These are phyloP conservation scores for Hippoglossus stenolepis DNA, from an alignment of 2,113 vertebrate species.

Conservation along the genomic window DNA sequence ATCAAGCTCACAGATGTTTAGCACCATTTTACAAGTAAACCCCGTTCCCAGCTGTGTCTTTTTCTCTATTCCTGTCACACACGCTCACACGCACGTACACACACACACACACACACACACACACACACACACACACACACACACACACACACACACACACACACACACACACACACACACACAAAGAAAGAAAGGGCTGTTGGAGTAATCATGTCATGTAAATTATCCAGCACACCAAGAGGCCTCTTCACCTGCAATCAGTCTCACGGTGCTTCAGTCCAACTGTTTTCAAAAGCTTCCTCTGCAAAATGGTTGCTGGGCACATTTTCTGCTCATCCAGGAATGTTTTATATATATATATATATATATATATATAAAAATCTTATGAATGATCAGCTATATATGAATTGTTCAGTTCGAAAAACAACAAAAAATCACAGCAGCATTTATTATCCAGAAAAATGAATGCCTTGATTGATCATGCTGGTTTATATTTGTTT, in stretches of 20 bases:
- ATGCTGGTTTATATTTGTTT: too few relatives aligned
- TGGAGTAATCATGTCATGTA: conserved; percentile 76
- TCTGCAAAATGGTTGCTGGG: conserved; percentile 21
- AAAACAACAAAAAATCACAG: too few relatives aligned
- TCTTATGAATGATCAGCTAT: too few relatives aligned
- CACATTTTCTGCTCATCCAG: conserved; percentile 30
- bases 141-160: conserved; percentile 15
- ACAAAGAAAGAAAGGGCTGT: conserved; percentile 26
- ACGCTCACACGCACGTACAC: not conserved
- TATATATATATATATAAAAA: not conserved
- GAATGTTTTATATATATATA: not conserved
- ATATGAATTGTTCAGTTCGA: too few relatives aligned
- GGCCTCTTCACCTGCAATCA: conserved; percentile 79
- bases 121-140: conserved; percentile 17
- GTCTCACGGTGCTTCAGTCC: conserved; percentile 55
- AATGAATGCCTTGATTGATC: too few relatives aligned
- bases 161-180: conserved; percentile 11
- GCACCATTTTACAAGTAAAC: conserved; percentile 65
- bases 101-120: conserved; percentile 14
- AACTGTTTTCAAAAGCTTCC: conserved; percentile 54
- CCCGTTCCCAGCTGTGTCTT: conserved; percentile 35
- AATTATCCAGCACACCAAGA: conserved; percentile 75
- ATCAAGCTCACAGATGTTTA: conserved; percentile 80
- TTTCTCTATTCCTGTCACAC: conserved; percentile 2
- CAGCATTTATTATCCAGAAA: too few relatives aligned